Conservation (phyloP, 2,113 vertebrate genomes). For the Hippoglossus stenolepis region DNA sequence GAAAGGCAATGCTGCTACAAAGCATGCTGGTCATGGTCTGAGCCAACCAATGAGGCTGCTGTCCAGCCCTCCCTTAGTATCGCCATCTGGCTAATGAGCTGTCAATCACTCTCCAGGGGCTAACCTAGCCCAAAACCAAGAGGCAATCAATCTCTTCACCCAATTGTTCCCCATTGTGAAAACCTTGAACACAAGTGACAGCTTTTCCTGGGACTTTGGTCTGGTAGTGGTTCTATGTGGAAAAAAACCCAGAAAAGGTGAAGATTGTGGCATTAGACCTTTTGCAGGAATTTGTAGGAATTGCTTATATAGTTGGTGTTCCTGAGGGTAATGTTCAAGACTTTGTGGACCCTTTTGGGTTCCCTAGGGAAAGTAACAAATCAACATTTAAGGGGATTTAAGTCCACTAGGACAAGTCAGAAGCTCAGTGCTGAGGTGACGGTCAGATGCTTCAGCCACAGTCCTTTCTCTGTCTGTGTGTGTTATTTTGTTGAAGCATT, state of each 20-base stretch:
- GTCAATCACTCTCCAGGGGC: constrained; percentile 71
- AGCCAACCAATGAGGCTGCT: constrained; percentile 48
- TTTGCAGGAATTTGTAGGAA: constrained; percentile 3
- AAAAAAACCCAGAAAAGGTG: neutral
- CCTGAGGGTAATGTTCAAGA: constrained; percentile 10
- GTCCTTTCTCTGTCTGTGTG: no score
- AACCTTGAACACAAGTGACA: constrained; percentile 29
- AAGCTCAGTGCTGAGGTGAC: neutral
- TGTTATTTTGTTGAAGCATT: neutral
- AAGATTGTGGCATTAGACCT: constrained; percentile 11
- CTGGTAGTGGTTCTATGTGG: constrained; percentile 18
- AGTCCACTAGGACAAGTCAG: neutral
- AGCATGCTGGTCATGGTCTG: constrained; percentile 48
- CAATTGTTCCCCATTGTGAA: constrained; percentile 67
- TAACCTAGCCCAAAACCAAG: constrained; percentile 59
- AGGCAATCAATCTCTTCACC: constrained; percentile 72
- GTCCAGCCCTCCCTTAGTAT: constrained; percentile 58
- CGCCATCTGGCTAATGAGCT: constrained; percentile 80
- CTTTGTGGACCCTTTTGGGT: constrained; percentile 18
- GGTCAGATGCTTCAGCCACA: no score
- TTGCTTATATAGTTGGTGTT: constrained; percentile 25
- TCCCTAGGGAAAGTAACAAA: constrained; percentile 7
- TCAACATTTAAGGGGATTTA: constrained; percentile 10
- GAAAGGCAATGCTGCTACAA: constrained; percentile 40
- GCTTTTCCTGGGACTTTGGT: constrained; percentile 25